Base-by-base conservation (phyloP, 2,113 vertebrate species). In the Cephalopterus ornatus region DNA sequence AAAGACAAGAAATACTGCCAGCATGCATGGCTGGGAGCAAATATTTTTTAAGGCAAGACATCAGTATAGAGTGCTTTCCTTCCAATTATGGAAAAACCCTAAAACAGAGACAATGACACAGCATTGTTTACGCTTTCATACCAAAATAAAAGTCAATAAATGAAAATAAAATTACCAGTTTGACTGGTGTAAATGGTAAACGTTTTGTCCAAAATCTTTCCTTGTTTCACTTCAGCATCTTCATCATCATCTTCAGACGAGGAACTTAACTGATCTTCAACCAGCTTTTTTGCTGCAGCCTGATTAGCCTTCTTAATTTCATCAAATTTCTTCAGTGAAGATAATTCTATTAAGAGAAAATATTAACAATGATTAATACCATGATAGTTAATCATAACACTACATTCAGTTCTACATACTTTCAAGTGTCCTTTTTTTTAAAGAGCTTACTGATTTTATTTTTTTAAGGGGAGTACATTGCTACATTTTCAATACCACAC, bases 291-390 rank as follows among this genome's bases (percentile, higher is more conserved):
- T 82, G 98, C 99, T 41, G 98, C 98, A 21, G 98, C 99, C 96
- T 98, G 98, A 96, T 99, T 98, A 55, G 98, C 98, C 92, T 97
- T 99, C 95, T 98, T 98, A 97, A 99, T 99, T 98, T 99, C 99
- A 84, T 99, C 99, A 79, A 99, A 99, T 96, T 98, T 99, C 78
- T 97, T 98, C 94, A 98, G 98, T 58, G 98, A 98, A 8, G 97
- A 97, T 20, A 95, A 83, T n/a, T 97, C 99, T 99, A 95, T 83
- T 78, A 93, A 85, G 73, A 96, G 52, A 92, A 88, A 44, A 89
- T 21, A 92, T 14, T 52, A 85, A 32, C 4, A 7, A 80, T 49
- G 6, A 62, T 83, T 70, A 91, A 67, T 50, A 84, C 7, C 4
- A 7, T 9, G 5, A 35, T 0, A 85, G 62, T 23, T 65, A 52